Evolutionary conservation across 2,113 vertebrate genomes (phyloP), one percentile per base, ranked within the genome.

Genomic region (Lepisosteus oculatus): DNA sequence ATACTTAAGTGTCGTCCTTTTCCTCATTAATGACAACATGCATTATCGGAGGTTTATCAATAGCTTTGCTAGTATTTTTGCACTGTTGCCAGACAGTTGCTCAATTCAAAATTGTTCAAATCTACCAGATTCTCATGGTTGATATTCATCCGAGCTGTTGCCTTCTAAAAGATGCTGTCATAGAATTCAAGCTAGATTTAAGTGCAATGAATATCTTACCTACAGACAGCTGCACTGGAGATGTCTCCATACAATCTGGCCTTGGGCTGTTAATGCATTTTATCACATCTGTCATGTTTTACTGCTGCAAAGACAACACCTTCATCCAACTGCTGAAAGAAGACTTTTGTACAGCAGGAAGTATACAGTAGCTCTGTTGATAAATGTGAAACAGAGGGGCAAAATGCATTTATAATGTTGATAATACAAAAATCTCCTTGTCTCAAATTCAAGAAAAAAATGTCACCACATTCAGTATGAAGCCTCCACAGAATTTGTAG

Each of bases 111-210:
- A 51, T 68, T 6, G 43, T 41, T 45, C 63, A 43, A 15, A 57
- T 41, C 17, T 6, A 3, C 17, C 14, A 43, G 47, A n/a, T 43
- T 14, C n/a, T 51, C 61, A 43, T 63, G 56, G 42, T 62, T 55
- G 41, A 64, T 63, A 63, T 57, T 74, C 59, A 43, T 55, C 56
- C 15, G 41, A 57, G 45, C 57, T 68, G 41, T 68, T 68, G 66
- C 65, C 57, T 61, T 55, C 57, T 63, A 54, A 43, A 44, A 29
- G 57, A 43, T 45, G 8, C 59, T 62, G 66, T 43, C 59, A 74
- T 45, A 63, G 45, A 68, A 64, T 57, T 43, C 66, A 69, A 42
- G 45, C 8, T 54, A 62, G 66, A 74, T 74, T 67, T 69, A 55
- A 74, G 59, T 29, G 41, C 67, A 43, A 69, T 41, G 72, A 73